These are phyloP conservation scores for Drosophila malerkotliana DNA, from an alignment of 1,140 invertebrate species.

Conservation along the genomic window DNA sequence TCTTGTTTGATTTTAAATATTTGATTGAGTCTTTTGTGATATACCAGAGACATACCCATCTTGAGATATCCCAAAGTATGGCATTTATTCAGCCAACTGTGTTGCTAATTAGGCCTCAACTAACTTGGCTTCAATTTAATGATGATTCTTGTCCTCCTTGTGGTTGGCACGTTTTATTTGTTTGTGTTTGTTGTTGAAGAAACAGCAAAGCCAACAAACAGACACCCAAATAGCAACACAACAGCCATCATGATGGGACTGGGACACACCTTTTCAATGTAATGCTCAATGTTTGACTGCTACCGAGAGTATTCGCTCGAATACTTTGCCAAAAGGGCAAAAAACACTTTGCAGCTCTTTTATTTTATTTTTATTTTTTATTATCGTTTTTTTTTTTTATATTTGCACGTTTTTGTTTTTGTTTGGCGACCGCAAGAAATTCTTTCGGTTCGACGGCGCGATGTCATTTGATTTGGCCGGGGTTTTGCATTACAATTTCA, in stretches of 20 bases:
- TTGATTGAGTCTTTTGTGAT: slow-evolving; percentile 15
- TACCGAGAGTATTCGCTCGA: slow-evolving; percentile 15
- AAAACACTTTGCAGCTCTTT: slow-evolving; percentile 38
- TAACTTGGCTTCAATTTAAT: slow-evolving; percentile 45
- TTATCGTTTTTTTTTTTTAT: slow-evolving; percentile 23
- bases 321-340: slow-evolving; percentile 35
- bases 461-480: slow-evolving; percentile 76
- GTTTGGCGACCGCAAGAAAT: slow-evolving; percentile 69
- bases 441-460: slow-evolving; percentile 58
- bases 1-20: slow-evolving; percentile 34
- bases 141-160: slow-evolving; percentile 32
- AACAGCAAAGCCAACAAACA: not conserved
- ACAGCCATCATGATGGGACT: slow-evolving; percentile 33
- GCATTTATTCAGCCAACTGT: slow-evolving; percentile 2
- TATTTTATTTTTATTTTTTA: slow-evolving; percentile 25
- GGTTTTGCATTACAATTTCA: slow-evolving; percentile 78
- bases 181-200: slow-evolving; percentile 15
- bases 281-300: slow-evolving; percentile 46
- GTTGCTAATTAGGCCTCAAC: slow-evolving; percentile 23
- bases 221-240: slow-evolving; percentile 4
- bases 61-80: not conserved
- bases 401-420: slow-evolving; percentile 65
- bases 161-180: slow-evolving; percentile 43
- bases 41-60: not conserved
- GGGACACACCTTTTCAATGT: slow-evolving; percentile 52